These are phyloP conservation scores for Rafetus swinhoei DNA, from an alignment of 2,113 vertebrate genomes.

Conservation along the genomic window DNA sequence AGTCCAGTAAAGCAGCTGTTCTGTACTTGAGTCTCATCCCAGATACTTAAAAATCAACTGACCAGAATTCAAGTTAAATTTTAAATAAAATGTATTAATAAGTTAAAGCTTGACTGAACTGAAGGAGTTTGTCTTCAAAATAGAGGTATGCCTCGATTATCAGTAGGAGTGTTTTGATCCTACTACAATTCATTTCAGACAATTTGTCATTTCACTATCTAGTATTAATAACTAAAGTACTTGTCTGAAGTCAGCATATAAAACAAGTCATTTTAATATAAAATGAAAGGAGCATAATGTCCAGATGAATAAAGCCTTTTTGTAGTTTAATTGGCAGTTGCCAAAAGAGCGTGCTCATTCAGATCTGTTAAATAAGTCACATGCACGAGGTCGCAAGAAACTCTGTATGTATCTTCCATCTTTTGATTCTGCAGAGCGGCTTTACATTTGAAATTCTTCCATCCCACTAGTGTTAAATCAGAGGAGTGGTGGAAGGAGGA, in stretches of 20 bases:
- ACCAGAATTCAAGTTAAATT: slow-evolving; percentile 6
- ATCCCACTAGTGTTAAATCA: neutral
- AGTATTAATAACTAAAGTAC: neutral
- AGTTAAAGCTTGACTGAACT: neutral
- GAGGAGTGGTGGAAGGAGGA: neutral
- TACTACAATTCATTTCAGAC: neutral
- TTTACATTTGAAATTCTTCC: neutral
- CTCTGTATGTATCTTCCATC: neutral
- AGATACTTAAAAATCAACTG: neutral
- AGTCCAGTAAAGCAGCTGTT: neutral
- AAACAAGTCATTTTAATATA: neutral
- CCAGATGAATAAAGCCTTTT: neutral
- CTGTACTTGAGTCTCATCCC: neutral
- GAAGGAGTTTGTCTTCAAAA: slow-evolving; percentile 11
- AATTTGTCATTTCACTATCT: neutral
- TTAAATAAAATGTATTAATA: slow-evolving; percentile 22
- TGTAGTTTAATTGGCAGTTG: neutral
- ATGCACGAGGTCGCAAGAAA: neutral
- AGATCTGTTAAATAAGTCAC: neutral
- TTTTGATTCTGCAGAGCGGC: neutral
- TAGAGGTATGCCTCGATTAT: neutral
- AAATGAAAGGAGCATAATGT: neutral
- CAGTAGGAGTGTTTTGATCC: neutral
- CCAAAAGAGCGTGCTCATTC: neutral
- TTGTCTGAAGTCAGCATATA: neutral